Evolutionary conservation across 2,888 invertebrate genomes (phyloP), one percentile per base, ranked within the genome.

Genomic region (Ceramica pisi): DNA sequence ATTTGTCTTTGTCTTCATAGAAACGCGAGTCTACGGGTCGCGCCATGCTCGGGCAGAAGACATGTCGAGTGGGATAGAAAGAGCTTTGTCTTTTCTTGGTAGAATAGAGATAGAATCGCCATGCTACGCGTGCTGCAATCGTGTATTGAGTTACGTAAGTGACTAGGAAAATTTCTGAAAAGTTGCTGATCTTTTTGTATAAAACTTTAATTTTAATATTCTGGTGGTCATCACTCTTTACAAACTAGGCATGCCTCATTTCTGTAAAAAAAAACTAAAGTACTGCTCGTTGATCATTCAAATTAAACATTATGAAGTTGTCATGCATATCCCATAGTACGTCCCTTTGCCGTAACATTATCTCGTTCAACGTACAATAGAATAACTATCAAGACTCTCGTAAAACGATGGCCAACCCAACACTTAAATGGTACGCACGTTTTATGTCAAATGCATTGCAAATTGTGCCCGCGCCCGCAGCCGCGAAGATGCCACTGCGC

Each of bases 371-470:
- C 86, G 86, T 90, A 94, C 92, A 93, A 93, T 93, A 88, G 91
- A 91, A 91, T 91, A 92, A 90, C 91, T 90, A 92, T 91, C 86
- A 91, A 90, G 88, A 85, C 83, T 86, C 90, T 93, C 90, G 91
- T 93, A 92, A 92, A 94, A 89, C 88, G 88, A 78, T 84, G 83
- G 88, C 87, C 86, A 86, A 89, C 88, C 89, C 86, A 89, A 88
- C 88, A 87, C 90, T 88, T 90, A 91, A 91, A 91, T 90, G 87
- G 88, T 90, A 90, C 87, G 89, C 88, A 91, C 89, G 88, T 88
- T 90, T 92, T 91, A 92, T 91, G 92, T 92, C 90, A 92, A 92
- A 91, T 86, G 87, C 88, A 90, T 90, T 88, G 83, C 87, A 88
- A 87, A 88, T 85, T 86, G 84, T 86, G 76, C 77, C 69, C 55